phyloP scores from a whole-genome alignment of 2,113 vertebrate genomes.

The Ptychochromis oligacanthus region DNA sequence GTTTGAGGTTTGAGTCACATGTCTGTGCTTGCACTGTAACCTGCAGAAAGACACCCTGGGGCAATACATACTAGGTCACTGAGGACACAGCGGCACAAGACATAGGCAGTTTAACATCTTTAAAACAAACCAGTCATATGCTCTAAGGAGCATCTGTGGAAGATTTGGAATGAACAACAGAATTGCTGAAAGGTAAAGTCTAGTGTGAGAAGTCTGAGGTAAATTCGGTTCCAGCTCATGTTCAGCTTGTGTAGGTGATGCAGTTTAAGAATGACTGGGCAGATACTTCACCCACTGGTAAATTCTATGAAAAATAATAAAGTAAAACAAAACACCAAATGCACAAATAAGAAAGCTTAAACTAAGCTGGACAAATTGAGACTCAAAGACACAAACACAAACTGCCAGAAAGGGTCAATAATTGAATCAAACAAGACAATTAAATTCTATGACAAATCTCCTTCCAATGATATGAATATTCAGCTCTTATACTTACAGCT shows the following conservation, averaged over 20 bases:
- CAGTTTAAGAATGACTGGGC: constrained; percentile 2
- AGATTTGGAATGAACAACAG: neutral
- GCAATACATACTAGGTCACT: constrained; percentile 8
- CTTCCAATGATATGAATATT: neutral
- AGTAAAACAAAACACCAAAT: neutral
- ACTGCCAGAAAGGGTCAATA: neutral
- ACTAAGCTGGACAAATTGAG: neutral
- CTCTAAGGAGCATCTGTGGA: neutral
- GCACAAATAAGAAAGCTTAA: neutral
- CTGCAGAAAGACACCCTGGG: constrained; percentile 34
- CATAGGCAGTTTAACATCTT: constrained; percentile 6
- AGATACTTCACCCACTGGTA: neutral
- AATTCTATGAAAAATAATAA: neutral
- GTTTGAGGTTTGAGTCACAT: constrained; percentile 46
- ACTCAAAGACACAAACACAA: neutral
- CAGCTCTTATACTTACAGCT: constrained; percentile 28
- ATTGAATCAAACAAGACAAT: constrained; percentile 5
- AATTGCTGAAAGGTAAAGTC: neutral
- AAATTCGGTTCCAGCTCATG: neutral
- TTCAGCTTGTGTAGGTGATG: constrained; percentile 1
- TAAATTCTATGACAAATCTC: neutral
- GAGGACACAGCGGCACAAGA: neutral
- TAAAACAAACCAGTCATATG: neutral
- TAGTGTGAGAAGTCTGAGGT: neutral
- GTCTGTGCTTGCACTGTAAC: constrained; percentile 56